Base-by-base conservation (phyloP, 2,888 invertebrate species). In the Therioaphis trifolii region DNA sequence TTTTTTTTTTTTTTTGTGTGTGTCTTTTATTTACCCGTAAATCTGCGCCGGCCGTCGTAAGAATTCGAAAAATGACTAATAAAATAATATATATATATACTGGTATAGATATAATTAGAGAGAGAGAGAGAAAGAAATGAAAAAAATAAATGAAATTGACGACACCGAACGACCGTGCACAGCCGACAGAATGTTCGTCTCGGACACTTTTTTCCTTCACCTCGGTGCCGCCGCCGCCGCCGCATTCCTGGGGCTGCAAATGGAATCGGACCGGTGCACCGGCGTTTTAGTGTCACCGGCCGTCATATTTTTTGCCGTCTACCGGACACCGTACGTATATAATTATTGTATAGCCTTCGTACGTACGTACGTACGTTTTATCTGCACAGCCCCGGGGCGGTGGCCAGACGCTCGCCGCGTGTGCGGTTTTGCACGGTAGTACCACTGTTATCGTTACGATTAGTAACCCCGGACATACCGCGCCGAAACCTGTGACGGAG, bases 31-130 rank as follows among this genome's bases (percentile, higher is more conserved):
- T 68, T n/a, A 80, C 46, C 61, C 46, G 46, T 46, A 80, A 72
- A 68, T 72, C 43, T 43, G 72, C 15, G 49, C 49, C n/a, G 52
- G 58, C 49, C 46, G 21, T 61, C 61, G 35, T 21, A 63, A 61
- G 79, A 82, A 82, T 82, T 82, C 71, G 49, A 82, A 82, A 72
- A 63, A 82, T 74, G n/a, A 74, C 72, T 11, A 21, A 63, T 35
- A n/a, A 21, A 63, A 58, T n/a, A 9, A n/a, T 55, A 55, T n/a
- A n/a, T n/a, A n/a, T n/a, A n/a, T n/a, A 35, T 35, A 35, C 35
- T 35, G 24, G 24, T 21, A 52, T 7, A n/a, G 35, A 35, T 7
- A 35, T 35, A 35, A 35, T 5, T 7, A 7, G 7, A 35, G 7
- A 35, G 7, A 3, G 7, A 35, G 7, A 3, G 35, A 35, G 11